Base-by-base conservation (phyloP, 2,113 vertebrate genomes). In the Rattus norvegicus region DNA sequence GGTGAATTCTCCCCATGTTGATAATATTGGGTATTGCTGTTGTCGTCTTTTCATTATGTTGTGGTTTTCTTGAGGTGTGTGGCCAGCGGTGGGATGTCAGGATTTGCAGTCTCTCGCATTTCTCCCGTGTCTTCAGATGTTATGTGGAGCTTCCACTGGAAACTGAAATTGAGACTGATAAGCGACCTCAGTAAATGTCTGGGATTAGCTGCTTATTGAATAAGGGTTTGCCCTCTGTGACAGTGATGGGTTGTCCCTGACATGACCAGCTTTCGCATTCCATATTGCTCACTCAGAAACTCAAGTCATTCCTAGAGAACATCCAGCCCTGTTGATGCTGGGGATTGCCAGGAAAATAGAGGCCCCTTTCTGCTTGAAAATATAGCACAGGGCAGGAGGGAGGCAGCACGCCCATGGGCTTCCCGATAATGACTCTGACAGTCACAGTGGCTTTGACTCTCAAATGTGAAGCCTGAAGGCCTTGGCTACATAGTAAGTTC, bases 201-300 rank as follows among this genome's bases (percentile, higher is more conserved):
- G 19, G 95, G 84, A 59, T n/a, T 91, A 96, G 91, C 95, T 76
- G 70, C 91, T 70, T 84, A 90, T 17, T 61, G 54, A 61, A 86
- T 87, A 63, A 77, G 83, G 91, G 73, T 72, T 70, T 77, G 52
- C 72, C 95, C 52, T 20, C 54, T 79, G 49, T 73, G 33, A 75
- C 79, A 47, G 0, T 43, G 92, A 94, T 80, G 49, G 24, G 89
- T 90, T 94, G 75, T 12, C 72, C 65, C 84, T 43, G 69, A 24
- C 94, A 70, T 36, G 52, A 17, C 79, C 93, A 95, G 96, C 92
- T 95, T 95, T 93, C 93, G 43, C 92, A 93, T 90, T 96, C 94
- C 94, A 75, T 20, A 0, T 72, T 63, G 73, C 77, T 95, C 65
- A 11, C 36, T 75, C 91, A 95, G 73, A 0, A 72, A 86, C 47